Percentiles rank a stretch among this genome's conserved stretches.
phyloP scores from a whole-genome alignment of 2,113 vertebrate species.

The Anolis carolinensis region DNA sequence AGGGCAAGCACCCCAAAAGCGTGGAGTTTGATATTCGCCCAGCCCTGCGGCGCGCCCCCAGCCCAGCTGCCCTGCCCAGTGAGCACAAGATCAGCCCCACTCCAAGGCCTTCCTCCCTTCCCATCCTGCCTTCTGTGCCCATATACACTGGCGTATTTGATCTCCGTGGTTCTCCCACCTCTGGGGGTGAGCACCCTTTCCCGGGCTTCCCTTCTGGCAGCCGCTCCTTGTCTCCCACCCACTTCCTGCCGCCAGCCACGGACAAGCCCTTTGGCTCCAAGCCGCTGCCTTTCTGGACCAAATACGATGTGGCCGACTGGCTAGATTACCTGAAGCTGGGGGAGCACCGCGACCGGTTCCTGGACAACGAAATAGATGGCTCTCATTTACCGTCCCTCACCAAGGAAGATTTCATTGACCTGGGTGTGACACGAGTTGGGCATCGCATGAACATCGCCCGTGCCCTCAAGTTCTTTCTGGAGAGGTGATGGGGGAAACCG shows the following conservation, averaged over 20 bases:
- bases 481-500: constrained; percentile 87
- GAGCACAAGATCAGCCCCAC: constrained; percentile 85
- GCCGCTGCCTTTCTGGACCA: constrained; percentile 93
- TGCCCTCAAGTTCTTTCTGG: constrained; percentile 88
- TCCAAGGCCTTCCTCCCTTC: constrained; percentile 87
- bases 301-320: constrained; percentile 95
- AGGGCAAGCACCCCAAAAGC: constrained; percentile 71
- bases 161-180: constrained; percentile 77
- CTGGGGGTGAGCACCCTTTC: constrained; percentile 77
- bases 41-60: constrained; percentile 81
- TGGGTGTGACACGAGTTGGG: constrained; percentile 94
- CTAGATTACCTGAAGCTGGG: constrained; percentile 89
- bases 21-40: constrained; percentile 77
- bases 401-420: constrained; percentile 93
- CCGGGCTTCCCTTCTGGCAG: constrained; percentile 78
- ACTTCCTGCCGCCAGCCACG: constrained; percentile 87
- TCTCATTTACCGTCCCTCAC: constrained; percentile 91
- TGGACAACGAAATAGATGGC: constrained; percentile 96
- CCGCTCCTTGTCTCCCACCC: constrained; percentile 88
- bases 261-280: constrained; percentile 92
- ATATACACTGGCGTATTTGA: constrained; percentile 74
- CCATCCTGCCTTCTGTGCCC: constrained; percentile 85
- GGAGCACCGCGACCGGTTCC: constrained; percentile 90
- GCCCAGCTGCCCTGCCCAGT: constrained; percentile 84
- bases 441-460: constrained; percentile 96